Evolutionary conservation across 2,888 invertebrate species (phyloP).

Genomic region (Agriopis marginaria): DNA sequence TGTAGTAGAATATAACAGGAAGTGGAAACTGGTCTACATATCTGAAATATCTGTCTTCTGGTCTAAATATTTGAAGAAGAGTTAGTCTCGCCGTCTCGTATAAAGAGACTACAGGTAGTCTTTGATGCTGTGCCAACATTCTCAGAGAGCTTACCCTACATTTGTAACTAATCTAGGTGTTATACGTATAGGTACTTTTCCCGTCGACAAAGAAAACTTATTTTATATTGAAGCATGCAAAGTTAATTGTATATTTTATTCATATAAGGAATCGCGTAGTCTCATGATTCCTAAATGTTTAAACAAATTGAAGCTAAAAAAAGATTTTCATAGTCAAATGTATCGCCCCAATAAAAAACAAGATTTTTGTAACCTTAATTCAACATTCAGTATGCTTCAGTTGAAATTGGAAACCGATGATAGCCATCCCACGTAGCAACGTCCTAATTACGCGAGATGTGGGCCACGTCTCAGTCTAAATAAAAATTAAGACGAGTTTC

Average conservation of each 20-base stretch:
- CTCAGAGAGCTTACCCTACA: constrained; percentile 38
- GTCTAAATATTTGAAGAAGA: constrained; percentile 46
- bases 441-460: constrained; percentile 76
- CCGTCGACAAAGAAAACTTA: too few species aligned
- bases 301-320: neutral
- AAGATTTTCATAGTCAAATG: neutral
- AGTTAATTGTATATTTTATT: too few species aligned
- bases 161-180: constrained; percentile 1
- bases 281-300: neutral
- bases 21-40: constrained; percentile 28
- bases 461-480: constrained; percentile 77
- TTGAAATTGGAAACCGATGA: constrained; percentile 58
- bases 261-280: too few species aligned
- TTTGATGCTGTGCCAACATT: constrained; percentile 64
- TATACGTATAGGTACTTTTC: too few species aligned
- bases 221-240: too few species aligned
- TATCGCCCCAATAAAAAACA: neutral
- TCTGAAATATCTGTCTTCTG: constrained; percentile 28
- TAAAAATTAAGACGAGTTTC: constrained; percentile 80
- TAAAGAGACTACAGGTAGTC: constrained; percentile 30
- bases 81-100: constrained; percentile 32
- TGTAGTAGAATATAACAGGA: constrained; percentile 21
- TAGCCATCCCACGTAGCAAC: constrained; percentile 49
- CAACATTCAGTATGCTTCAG: neutral
- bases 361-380: neutral